Evolutionary conservation across 2,113 vertebrate species (phyloP).

Genomic region (Talpa occidentalis): DNA sequence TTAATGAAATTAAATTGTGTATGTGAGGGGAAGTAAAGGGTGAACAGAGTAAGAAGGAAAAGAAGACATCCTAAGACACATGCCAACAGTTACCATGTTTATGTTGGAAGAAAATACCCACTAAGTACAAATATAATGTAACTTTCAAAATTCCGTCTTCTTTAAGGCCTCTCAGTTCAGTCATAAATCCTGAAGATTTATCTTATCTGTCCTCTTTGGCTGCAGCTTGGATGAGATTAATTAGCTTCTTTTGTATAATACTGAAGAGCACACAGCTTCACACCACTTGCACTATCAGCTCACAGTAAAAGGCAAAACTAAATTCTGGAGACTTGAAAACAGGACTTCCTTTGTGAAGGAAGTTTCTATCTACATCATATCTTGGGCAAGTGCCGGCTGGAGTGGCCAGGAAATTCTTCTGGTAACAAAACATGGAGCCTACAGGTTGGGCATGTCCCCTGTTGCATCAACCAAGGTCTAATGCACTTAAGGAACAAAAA

Average conservation of each 20-base stretch:
- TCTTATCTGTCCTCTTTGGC: slow-evolving; percentile 37
- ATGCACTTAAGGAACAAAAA: slow-evolving; percentile 76
- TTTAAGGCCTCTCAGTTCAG: slow-evolving; percentile 27
- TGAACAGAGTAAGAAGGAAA: not conserved
- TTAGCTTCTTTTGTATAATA: not conserved
- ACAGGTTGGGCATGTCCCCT: slow-evolving; percentile 82
- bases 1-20: slow-evolving; percentile 29
- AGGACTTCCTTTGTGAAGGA: not conserved
- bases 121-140: slow-evolving; percentile 16
- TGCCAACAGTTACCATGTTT: not conserved
- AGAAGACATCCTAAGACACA: slow-evolving; percentile 32
- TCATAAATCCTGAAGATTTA: slow-evolving; percentile 26
- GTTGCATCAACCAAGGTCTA: slow-evolving; percentile 80
- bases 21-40: not conserved
- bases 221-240: not conserved
- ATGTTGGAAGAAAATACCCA: slow-evolving; percentile 47
- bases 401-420: slow-evolving; percentile 74
- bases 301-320: slow-evolving; percentile 48
- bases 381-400: slow-evolving; percentile 67
- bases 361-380: slow-evolving; percentile 35
- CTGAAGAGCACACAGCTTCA: slow-evolving; percentile 4
- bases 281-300: slow-evolving; percentile 32
- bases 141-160: slow-evolving; percentile 40
- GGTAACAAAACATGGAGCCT: slow-evolving; percentile 80
- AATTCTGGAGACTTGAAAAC: slow-evolving; percentile 34